Conservation (phyloP, 2,888 invertebrate species). For the Brassicogethes aeneus region DNA sequence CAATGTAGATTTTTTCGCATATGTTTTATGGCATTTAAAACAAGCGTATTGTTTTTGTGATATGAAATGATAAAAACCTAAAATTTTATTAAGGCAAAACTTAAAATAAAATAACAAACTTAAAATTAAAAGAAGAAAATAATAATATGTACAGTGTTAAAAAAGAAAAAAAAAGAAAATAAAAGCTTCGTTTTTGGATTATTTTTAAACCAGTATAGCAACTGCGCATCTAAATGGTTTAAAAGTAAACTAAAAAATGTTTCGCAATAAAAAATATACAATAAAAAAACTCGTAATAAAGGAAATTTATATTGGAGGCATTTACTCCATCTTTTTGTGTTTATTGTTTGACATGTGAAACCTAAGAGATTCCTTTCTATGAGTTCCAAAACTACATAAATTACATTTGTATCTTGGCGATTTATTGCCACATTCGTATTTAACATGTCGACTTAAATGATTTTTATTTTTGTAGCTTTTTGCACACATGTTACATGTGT, state of each 20-base stretch:
- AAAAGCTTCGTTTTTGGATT: too few species aligned
- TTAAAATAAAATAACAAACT: background rate
- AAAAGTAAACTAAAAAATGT: too few species aligned
- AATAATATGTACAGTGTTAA: too few species aligned
- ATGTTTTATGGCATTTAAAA: constrained; percentile 19
- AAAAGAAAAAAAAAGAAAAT: too few species aligned
- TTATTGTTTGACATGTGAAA: constrained; percentile 1
- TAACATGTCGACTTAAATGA: constrained; percentile 19
- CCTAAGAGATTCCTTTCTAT: constrained; percentile 47
- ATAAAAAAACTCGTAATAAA: too few species aligned
- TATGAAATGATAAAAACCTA: constrained; percentile 4
- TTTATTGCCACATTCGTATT: constrained; percentile 23
- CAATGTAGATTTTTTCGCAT: constrained; percentile 22
- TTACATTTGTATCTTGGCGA: constrained; percentile 51
- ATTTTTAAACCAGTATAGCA: too few species aligned
- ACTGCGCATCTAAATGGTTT: too few species aligned
- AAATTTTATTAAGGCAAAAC: too few species aligned
- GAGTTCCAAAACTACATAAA: constrained; percentile 50
- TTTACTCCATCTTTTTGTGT: background rate
- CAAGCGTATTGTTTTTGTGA: constrained; percentile 15
- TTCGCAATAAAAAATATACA: too few species aligned
- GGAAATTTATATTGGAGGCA: too few species aligned
- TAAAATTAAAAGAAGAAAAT: too few species aligned
- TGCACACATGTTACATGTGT: constrained; percentile 8
- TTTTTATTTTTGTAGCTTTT: constrained; percentile 18